phyloP scores from a whole-genome alignment of 2,797 vertebrate species.

The Lacerta bilineata region DNA sequence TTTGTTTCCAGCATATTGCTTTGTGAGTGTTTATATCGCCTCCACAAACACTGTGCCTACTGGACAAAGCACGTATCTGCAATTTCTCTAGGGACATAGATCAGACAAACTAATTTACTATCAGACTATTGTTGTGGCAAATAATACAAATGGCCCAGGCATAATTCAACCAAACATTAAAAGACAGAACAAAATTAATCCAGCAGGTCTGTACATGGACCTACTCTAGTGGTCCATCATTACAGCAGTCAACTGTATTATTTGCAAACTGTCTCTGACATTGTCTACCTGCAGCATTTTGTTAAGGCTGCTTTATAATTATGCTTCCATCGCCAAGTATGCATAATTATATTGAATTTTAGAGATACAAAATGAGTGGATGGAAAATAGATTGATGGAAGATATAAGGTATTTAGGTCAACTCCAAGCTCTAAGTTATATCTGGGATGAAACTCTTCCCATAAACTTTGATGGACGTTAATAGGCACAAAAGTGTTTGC shows the following conservation, averaged over 20 bases:
- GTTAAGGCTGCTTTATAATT: neutral
- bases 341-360: neutral
- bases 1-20: neutral
- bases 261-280: neutral
- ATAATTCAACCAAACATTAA: neutral
- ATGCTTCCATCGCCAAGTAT: neutral
- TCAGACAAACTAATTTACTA: neutral
- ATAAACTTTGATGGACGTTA: neutral
- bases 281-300: neutral
- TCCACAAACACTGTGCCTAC: neutral
- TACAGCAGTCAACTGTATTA: neutral
- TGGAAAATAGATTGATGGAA: neutral
- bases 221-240: neutral
- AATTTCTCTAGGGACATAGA: neutral
- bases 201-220: neutral
- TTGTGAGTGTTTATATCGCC: neutral
- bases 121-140: neutral
- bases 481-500: too few species aligned
- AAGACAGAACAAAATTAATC: neutral
- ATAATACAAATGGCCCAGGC: conserved; percentile 8
- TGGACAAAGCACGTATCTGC: neutral
- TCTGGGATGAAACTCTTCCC: neutral
- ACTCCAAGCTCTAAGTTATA: neutral
- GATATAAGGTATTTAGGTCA: neutral
- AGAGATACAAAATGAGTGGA: neutral